A percentile compares a stretch with the other conserved stretches of the same genome.
Evolutionary conservation across 2,888 invertebrate genomes (phyloP).

Genomic region (Coleophora deauratella): DNA sequence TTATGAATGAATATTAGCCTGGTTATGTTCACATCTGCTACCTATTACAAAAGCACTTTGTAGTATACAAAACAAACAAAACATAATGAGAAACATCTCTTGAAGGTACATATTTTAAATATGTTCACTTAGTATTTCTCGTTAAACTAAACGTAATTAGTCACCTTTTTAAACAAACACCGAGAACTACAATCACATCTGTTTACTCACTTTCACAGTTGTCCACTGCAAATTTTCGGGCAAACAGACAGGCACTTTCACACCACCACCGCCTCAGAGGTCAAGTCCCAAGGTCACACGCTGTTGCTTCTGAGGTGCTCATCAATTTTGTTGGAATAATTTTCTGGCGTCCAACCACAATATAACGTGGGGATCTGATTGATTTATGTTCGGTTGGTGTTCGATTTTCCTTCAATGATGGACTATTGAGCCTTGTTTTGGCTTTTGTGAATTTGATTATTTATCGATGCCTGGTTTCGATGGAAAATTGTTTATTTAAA

Average conservation of each 20-base stretch:
- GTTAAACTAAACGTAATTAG: too few species aligned
- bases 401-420: constrained; percentile 31
- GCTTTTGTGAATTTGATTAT: constrained; percentile 16
- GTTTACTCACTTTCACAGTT: too few species aligned
- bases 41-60: too few species aligned
- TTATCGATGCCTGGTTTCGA: neutral
- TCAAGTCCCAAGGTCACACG: constrained; percentile 50
- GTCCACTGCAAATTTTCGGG: constrained; percentile 36
- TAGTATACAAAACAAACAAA: too few species aligned
- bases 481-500: too few species aligned
- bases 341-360: constrained; percentile 52
- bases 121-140: too few species aligned
- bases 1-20: too few species aligned
- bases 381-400: constrained; percentile 48
- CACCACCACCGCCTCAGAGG: constrained; percentile 19
- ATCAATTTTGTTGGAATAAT: constrained; percentile 68
- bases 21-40: too few species aligned
- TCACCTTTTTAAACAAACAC: too few species aligned
- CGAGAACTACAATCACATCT: too few species aligned
- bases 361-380: constrained; percentile 54
- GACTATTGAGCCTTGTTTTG: constrained; percentile 17
- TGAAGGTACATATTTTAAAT: too few species aligned
- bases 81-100: too few species aligned
- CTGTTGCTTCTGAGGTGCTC: constrained; percentile 47
- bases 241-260: constrained; percentile 40